A percentile compares a stretch with the other conserved stretches of the same genome.
phyloP scores from a whole-genome alignment of 2,888 invertebrate genomes.

The Cynaeus angustus region DNA sequence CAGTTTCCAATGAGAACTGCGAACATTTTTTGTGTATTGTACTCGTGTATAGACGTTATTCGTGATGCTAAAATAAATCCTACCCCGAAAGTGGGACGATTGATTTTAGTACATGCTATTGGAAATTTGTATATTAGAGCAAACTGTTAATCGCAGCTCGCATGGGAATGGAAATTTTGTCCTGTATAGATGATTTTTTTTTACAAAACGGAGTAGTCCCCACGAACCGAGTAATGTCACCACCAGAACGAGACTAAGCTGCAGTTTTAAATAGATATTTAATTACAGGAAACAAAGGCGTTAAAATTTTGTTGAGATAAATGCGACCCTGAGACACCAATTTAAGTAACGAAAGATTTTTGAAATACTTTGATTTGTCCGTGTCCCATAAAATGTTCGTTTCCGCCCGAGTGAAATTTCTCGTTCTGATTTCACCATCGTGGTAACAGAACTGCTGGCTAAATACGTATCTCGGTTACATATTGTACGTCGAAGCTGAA shows the following conservation, averaged over 20 bases:
- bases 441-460: no score
- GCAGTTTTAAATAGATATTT: no score
- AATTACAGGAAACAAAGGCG: no score
- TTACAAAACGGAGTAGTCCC: neutral
- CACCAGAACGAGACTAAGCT: neutral
- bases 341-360: no score
- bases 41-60: neutral
- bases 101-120: neutral
- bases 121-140: no score
- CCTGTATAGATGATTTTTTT: neutral
- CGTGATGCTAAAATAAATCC: constrained; percentile 1
- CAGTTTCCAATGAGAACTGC: constrained; percentile 27
- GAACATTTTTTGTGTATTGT: constrained; percentile 6
- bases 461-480: no score
- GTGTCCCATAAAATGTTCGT: no score
- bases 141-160: neutral
- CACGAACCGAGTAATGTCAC: neutral
- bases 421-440: no score
- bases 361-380: no score
- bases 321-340: no score
- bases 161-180: constrained; percentile 1
- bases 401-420: neutral
- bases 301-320: no score
- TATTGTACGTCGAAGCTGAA: no score
- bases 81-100: neutral